Evolutionary conservation across 2,113 vertebrate genomes (phyloP).

Genomic region (Indicator maculatus): DNA sequence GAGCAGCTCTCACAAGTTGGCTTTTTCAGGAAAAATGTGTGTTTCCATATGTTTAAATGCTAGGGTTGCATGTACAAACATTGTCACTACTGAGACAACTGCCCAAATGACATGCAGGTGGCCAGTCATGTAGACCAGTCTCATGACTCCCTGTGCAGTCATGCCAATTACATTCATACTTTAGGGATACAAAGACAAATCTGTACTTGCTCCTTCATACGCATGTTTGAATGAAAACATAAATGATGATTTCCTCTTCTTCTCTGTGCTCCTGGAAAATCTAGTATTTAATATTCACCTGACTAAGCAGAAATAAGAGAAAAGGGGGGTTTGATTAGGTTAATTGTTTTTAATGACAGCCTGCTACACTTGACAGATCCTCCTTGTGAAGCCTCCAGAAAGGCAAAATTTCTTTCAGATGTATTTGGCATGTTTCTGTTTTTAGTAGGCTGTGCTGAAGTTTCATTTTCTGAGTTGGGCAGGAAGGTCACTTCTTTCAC

Average conservation of each 20-base stretch:
- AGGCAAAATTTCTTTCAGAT: background rate
- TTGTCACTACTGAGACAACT: background rate
- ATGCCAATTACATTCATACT: background rate
- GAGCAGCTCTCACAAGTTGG: background rate
- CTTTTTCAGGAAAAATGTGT: background rate
- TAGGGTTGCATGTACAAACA: background rate
- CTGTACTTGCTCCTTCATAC: conserved; percentile 5
- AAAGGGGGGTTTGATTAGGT: conserved; percentile 37
- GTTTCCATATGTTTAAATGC: background rate
- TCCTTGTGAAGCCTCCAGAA: background rate
- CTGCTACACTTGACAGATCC: conserved; percentile 46
- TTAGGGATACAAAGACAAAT: background rate
- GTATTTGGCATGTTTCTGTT: background rate
- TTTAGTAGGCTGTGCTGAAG: background rate
- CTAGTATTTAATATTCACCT: conserved; percentile 39
- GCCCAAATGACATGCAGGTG: background rate
- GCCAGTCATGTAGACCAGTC: background rate
- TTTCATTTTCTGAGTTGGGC: background rate
- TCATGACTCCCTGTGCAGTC: background rate
- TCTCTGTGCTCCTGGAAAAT: background rate
- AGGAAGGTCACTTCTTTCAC: background rate
- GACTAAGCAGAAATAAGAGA: conserved; percentile 49
- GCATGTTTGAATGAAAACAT: background rate
- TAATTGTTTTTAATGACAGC: conserved; percentile 56
- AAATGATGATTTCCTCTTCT: conserved; percentile 40